Percentiles rank a stretch among this genome's conserved stretches.
Evolutionary conservation across 2,113 vertebrate species (phyloP).

Genomic region (Microcebus ravelobensis): DNA sequence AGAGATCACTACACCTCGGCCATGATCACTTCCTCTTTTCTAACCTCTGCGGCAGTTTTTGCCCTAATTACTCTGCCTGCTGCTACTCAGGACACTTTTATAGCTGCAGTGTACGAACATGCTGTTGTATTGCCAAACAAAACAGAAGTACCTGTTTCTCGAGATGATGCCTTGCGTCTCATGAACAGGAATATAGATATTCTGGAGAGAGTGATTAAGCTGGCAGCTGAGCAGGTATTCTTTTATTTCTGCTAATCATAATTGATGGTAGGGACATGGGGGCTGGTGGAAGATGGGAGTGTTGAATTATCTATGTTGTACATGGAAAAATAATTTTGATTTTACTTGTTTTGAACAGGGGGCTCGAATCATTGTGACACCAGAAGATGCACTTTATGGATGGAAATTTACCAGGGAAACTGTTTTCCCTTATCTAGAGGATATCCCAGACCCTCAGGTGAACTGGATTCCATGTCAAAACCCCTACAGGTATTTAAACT

Average conservation of each 20-base stretch:
- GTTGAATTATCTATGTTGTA: neutral
- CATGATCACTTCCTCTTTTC: slow-evolving; percentile 42
- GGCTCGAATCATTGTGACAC: slow-evolving; percentile 76
- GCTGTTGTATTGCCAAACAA: slow-evolving; percentile 56
- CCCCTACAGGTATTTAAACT: slow-evolving; percentile 60
- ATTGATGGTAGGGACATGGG: neutral
- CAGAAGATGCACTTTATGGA: slow-evolving; percentile 76
- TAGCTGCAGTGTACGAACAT: slow-evolving; percentile 60
- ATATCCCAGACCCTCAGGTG: slow-evolving; percentile 72
- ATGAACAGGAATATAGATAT: slow-evolving; percentile 74
- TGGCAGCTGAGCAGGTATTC: slow-evolving; percentile 69
- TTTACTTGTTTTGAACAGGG: slow-evolving; percentile 48
- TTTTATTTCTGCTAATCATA: neutral
- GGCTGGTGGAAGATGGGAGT: neutral
- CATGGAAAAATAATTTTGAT: neutral
- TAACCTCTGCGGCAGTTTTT: neutral
- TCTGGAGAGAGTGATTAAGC: slow-evolving; percentile 68
- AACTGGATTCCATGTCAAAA: slow-evolving; percentile 76
- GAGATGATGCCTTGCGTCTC: slow-evolving; percentile 41
- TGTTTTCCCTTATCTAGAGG: slow-evolving; percentile 75
- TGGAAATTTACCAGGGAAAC: slow-evolving; percentile 77
- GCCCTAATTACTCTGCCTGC: neutral
- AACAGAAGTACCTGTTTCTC: neutral
- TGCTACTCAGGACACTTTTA: slow-evolving; percentile 73
- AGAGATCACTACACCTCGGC: neutral